A percentile compares a stretch with the other conserved stretches of the same genome.
Conservation (phyloP, 2,113 vertebrate species). For the Hypanus sabinus region DNA sequence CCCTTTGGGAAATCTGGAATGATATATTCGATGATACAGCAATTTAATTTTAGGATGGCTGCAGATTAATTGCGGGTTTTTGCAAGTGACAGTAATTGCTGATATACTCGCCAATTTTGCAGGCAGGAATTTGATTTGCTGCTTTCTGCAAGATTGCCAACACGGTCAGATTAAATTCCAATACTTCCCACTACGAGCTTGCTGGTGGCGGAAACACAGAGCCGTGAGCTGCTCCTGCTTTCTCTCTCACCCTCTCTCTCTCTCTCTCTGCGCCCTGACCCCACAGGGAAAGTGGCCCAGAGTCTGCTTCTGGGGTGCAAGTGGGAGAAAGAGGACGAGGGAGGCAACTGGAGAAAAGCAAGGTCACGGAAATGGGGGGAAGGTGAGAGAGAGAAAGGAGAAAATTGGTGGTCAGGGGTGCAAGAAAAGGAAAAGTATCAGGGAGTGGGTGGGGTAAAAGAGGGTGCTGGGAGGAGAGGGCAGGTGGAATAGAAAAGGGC, state of each 20-base stretch:
- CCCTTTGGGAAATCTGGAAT: neutral
- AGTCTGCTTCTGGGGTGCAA: neutral
- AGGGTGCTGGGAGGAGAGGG: too few relatives aligned
- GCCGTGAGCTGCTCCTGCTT: neutral
- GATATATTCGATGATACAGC: slow-evolving; percentile 44
- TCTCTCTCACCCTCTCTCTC: neutral
- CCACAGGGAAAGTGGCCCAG: neutral
- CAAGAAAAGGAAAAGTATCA: too few relatives aligned
- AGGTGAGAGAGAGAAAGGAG: neutral
- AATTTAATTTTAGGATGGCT: slow-evolving; percentile 40
- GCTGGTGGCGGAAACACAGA: neutral
- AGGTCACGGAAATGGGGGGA: neutral
- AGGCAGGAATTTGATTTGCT: neutral
- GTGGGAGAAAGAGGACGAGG: neutral
- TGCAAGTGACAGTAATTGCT: slow-evolving; percentile 22
- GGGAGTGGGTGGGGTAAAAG: too few relatives aligned
- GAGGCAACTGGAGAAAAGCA: neutral
- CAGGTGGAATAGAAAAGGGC: too few relatives aligned
- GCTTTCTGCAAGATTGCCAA: neutral
- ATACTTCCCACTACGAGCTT: neutral
- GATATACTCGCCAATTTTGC: neutral
- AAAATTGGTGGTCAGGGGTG: too few relatives aligned
- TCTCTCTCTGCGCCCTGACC: neutral
- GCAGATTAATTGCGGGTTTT: slow-evolving; percentile 42
- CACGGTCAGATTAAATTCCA: slow-evolving; percentile 19